Percentiles rank a stretch among this genome's conserved stretches.
These are phyloP conservation scores for Pogonophryne albipinna DNA, from an alignment of 2,797 vertebrate genomes.

Conservation along the genomic window DNA sequence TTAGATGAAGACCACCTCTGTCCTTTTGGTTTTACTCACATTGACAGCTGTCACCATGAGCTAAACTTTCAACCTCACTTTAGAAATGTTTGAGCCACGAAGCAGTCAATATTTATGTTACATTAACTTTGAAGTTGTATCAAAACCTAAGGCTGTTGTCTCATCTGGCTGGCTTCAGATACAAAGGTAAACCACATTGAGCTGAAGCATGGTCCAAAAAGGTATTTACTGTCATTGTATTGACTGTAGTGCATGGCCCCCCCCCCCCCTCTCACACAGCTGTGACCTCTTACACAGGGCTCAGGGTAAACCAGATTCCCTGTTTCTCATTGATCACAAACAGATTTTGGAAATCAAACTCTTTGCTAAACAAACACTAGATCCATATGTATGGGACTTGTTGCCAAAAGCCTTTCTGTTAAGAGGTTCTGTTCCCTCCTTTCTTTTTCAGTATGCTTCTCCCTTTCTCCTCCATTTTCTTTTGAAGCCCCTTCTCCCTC, in stretches of 20 bases:
- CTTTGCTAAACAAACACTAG: background rate
- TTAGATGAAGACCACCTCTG: slow-evolving; percentile 17
- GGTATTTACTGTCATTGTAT: slow-evolving; percentile 39
- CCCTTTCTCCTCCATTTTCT: slow-evolving; percentile 17
- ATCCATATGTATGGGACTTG: slow-evolving; percentile 37
- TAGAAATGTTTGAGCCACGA: slow-evolving; percentile 47
- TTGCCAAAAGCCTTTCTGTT: slow-evolving; percentile 58
- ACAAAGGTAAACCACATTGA: slow-evolving; percentile 28
- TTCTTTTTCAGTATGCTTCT: slow-evolving; percentile 60
- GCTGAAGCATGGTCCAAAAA: slow-evolving; percentile 54
- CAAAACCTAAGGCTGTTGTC: slow-evolving; percentile 6
- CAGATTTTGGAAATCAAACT: background rate
- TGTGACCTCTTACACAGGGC: slow-evolving; percentile 55
- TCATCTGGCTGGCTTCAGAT: slow-evolving; percentile 6
- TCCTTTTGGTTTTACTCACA: slow-evolving; percentile 9
- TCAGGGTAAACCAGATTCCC: slow-evolving; percentile 56
- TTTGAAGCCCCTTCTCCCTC: slow-evolving; percentile 52
- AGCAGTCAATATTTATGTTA: slow-evolving; percentile 17
- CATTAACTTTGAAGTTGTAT: slow-evolving; percentile 19
- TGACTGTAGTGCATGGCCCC: slow-evolving; percentile 58
- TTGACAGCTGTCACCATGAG: slow-evolving; percentile 27
- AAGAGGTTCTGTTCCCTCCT: slow-evolving; percentile 38
- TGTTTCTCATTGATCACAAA: slow-evolving; percentile 28
- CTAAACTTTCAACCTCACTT: slow-evolving; percentile 31
- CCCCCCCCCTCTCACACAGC: slow-evolving; percentile 25